phyloP scores from a whole-genome alignment of 2,113 vertebrate genomes.

The Orthonyx spaldingii region DNA sequence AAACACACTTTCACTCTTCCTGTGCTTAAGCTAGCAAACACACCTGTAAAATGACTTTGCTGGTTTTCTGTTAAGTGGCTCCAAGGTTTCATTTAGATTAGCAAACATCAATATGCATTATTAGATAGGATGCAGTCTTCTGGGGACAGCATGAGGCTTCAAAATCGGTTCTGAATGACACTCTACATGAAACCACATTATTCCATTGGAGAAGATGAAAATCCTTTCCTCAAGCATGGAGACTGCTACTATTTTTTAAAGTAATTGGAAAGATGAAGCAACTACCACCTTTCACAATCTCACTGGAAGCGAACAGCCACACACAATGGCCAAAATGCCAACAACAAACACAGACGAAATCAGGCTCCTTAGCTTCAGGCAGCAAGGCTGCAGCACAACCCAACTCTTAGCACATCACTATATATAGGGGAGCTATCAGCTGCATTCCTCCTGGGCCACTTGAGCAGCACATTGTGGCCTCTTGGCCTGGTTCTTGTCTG shows the following conservation, averaged over 20 bases:
- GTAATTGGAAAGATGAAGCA: not conserved
- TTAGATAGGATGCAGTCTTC: not conserved
- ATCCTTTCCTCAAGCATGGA: not conserved
- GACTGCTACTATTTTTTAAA: not conserved
- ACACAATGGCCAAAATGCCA: not conserved
- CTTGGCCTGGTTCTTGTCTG: not conserved
- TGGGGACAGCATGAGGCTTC: not conserved
- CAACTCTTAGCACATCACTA: not conserved
- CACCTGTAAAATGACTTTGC: not conserved
- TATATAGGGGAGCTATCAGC: not conserved
- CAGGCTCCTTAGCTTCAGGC: not conserved
- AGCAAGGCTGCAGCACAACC: not conserved
- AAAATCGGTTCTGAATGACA: not conserved
- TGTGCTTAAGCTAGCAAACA: not conserved
- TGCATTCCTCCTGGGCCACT: slow-evolving; percentile 7
- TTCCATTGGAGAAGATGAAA: not conserved
- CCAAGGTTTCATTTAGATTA: not conserved
- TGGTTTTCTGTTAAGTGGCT: not conserved
- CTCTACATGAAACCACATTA: not conserved
- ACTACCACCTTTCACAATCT: not conserved
- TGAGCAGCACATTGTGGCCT: fast-evolving
- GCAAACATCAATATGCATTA: not conserved
- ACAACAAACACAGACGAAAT: not conserved
- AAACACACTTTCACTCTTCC: not conserved
- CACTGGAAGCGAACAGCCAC: not conserved